These are phyloP conservation scores for Hyperoplus lanceolatus DNA, from an alignment of 2,797 vertebrate species.

Conservation along the genomic window DNA sequence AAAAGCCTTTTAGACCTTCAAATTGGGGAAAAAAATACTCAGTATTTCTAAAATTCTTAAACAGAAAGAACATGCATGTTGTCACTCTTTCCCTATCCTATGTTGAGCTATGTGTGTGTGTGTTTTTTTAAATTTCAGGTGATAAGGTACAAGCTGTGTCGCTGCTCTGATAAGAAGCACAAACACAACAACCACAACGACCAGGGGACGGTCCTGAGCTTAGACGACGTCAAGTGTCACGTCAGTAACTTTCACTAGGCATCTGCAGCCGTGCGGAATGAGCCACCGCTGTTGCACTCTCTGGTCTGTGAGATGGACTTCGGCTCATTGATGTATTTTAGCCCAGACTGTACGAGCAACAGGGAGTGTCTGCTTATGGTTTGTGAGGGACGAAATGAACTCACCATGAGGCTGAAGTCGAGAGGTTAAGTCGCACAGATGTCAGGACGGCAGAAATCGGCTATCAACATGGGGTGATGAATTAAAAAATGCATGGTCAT, in stretches of 20 bases:
- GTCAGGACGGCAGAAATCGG: conserved; percentile 31
- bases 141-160: conserved; percentile 94
- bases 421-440: conserved; percentile 11
- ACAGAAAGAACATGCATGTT: neutral
- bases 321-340: conserved; percentile 27
- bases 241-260: conserved; percentile 90
- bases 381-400: conserved; percentile 16
- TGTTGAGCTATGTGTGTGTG: neutral
- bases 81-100: neutral
- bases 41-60: neutral
- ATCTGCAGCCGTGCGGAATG: conserved; percentile 14
- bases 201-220: conserved; percentile 93
- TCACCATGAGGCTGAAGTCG: conserved; percentile 8
- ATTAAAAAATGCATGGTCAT: conserved; percentile 60
- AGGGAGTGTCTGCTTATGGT: conserved; percentile 43
- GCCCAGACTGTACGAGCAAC: conserved; percentile 37
- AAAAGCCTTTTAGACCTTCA: neutral
- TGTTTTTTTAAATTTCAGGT: conserved; percentile 83
- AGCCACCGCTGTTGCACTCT: conserved; percentile 7
- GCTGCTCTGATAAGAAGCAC: conserved; percentile 92
- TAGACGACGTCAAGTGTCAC: conserved; percentile 97
- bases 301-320: conserved; percentile 41
- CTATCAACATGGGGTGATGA: conserved; percentile 33
- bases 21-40: neutral
- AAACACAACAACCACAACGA: conserved; percentile 92